Conservation (phyloP, 2,113 vertebrate genomes). For the Solea solea region DNA sequence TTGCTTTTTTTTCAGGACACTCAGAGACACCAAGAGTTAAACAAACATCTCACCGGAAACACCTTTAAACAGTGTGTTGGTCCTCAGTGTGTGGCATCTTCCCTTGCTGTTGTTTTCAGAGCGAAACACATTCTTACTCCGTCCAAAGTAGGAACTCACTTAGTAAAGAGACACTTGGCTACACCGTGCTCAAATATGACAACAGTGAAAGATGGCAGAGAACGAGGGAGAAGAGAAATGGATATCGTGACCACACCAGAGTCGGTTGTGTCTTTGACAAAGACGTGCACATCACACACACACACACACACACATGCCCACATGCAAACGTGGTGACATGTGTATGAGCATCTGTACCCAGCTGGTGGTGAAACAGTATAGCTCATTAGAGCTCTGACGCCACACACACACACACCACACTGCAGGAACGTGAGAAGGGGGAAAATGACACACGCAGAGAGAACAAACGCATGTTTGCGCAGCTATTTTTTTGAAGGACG, state of each 20-base stretch:
- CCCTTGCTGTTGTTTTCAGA: too few relatives aligned
- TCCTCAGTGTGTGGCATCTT: too few relatives aligned
- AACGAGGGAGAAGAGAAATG: background rate
- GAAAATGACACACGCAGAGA: background rate
- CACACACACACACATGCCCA: constrained; percentile 20
- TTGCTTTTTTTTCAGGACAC: too few relatives aligned
- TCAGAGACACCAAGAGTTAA: too few relatives aligned
- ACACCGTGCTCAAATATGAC: too few relatives aligned
- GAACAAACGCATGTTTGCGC: too few relatives aligned
- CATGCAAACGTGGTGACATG: background rate
- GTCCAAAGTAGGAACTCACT: too few relatives aligned
- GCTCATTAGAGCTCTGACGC: constrained; percentile 38
- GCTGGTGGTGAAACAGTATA: constrained; percentile 45
- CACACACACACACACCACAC: constrained; percentile 14
- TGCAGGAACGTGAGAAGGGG: constrained; percentile 30
- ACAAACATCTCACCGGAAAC: too few relatives aligned
- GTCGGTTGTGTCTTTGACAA: background rate
- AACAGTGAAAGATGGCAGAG: background rate
- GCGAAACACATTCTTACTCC: too few relatives aligned
- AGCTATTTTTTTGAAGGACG: too few relatives aligned
- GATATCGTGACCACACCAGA: background rate
- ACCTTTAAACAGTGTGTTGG: too few relatives aligned
- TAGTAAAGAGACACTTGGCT: too few relatives aligned
- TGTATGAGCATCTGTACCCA: constrained; percentile 41
- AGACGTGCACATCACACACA: background rate